Percentiles rank a stretch among this genome's conserved stretches.
phyloP scores from a whole-genome alignment of 2,888 invertebrate species.

The Morinoia aosen region DNA sequence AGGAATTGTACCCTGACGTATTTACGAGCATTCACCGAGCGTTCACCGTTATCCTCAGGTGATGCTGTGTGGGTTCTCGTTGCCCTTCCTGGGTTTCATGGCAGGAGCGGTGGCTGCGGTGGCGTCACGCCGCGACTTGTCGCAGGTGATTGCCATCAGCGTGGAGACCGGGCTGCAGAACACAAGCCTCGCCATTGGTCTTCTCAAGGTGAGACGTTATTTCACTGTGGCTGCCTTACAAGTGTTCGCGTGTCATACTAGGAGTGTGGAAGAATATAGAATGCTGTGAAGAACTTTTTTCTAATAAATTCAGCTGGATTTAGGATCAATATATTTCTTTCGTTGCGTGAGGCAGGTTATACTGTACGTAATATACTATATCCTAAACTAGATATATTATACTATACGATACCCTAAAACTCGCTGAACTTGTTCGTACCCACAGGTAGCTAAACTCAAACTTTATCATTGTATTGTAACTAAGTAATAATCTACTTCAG shows the following conservation, averaged over 20 bases:
- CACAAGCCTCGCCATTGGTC: slow-evolving; percentile 91
- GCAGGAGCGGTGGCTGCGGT: slow-evolving; percentile 79
- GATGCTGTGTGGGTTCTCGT: slow-evolving; percentile 81
- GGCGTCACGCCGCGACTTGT: slow-evolving; percentile 74
- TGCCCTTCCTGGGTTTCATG: slow-evolving; percentile 87
- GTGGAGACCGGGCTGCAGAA: slow-evolving; percentile 95
- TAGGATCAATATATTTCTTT: too few species aligned
- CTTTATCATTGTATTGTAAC: too few species aligned
- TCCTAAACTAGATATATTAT: too few species aligned
- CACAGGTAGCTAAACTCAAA: too few species aligned
- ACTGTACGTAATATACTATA: too few species aligned
- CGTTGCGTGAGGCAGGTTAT: too few species aligned
- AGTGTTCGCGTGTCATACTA: slow-evolving; percentile 65
- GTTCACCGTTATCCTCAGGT: slow-evolving; percentile 79
- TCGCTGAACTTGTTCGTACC: too few species aligned
- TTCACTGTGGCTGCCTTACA: slow-evolving; percentile 76
- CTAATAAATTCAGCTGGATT: too few species aligned
- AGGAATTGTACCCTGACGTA: too few species aligned
- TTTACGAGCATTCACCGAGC: too few species aligned
- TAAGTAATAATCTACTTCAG: too few species aligned
- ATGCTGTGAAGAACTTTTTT: neutral
- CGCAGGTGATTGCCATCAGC: slow-evolving; percentile 87
- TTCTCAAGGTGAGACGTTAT: slow-evolving; percentile 79
- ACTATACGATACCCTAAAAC: too few species aligned
- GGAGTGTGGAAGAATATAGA: neutral